These are phyloP conservation scores for Macrostomum lignano DNA, from an alignment of 1,140 invertebrate species.

Conservation along the genomic window DNA sequence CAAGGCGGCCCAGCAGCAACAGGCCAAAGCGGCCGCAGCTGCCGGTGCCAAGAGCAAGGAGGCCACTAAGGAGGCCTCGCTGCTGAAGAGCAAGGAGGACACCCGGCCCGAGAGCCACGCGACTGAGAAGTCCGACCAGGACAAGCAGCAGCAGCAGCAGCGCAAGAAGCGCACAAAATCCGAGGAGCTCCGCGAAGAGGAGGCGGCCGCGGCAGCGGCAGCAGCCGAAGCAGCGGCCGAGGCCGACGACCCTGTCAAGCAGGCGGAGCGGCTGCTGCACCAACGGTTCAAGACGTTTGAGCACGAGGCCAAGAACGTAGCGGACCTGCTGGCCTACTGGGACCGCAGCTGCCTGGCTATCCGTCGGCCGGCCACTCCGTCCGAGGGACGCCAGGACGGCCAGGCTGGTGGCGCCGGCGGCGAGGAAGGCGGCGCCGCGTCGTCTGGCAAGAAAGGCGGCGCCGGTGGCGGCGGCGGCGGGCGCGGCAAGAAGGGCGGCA, in stretches of 20 bases:
- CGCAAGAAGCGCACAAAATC: slow-evolving; percentile 5
- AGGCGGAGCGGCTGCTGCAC: slow-evolving; percentile 18
- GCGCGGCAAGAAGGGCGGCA: too few relatives aligned
- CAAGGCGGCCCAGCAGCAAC: too few relatives aligned
- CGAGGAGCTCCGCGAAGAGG: slow-evolving; percentile 9
- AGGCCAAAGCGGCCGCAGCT: too few relatives aligned
- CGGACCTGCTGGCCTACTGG: slow-evolving; percentile 20
- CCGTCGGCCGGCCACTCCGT: slow-evolving; percentile 15
- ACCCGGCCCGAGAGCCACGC: slow-evolving; percentile 19
- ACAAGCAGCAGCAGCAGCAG: slow-evolving; percentile 7
- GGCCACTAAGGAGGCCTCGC: slow-evolving; percentile 2
- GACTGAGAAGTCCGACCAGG: slow-evolving; percentile 13
- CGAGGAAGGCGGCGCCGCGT: too few relatives aligned
- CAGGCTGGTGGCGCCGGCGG: too few relatives aligned
- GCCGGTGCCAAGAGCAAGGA: too few relatives aligned
- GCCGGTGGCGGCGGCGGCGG: too few relatives aligned
- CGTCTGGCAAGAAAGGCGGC: too few relatives aligned
- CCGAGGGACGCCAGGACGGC: too few relatives aligned
- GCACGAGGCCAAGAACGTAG: slow-evolving; percentile 18
- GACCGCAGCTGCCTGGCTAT: slow-evolving; percentile 16
- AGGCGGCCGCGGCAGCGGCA: slow-evolving; percentile 9
- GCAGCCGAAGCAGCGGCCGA: neutral
- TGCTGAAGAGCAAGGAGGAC: neutral
- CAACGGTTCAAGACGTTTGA: slow-evolving; percentile 26
- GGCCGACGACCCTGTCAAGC: slow-evolving; percentile 13